A percentile compares a stretch with the other conserved stretches of the same genome.
Conservation (phyloP, 2,113 vertebrate genomes). For the Protobothrops mucrosquamatus region DNA sequence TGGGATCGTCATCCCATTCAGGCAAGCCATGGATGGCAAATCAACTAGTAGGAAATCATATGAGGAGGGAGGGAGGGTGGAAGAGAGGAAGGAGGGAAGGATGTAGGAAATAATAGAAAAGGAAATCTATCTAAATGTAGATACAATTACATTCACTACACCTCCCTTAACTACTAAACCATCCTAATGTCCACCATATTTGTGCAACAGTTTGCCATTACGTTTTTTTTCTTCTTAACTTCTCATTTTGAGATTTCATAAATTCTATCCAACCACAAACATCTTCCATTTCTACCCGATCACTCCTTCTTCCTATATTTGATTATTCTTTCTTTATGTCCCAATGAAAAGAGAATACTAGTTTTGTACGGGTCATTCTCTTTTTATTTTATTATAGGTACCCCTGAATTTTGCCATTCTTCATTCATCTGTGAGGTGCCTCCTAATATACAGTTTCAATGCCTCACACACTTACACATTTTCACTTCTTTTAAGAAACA, state of each 20-base stretch:
- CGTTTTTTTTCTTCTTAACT: not conserved
- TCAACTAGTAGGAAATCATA: too few relatives aligned
- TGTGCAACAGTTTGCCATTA: not conserved
- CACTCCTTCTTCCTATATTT: not conserved
- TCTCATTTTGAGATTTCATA: not conserved
- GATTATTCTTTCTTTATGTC: not conserved
- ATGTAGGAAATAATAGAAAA: not conserved
- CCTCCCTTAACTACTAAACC: not conserved
- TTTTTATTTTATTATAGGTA: too few relatives aligned
- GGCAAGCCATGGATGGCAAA: not conserved
- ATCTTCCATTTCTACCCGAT: too few relatives aligned
- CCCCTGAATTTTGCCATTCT: too few relatives aligned
- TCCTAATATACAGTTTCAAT: not conserved
- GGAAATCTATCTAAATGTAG: not conserved
- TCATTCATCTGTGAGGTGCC: not conserved
- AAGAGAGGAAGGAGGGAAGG: too few relatives aligned
- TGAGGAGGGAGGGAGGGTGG: too few relatives aligned
- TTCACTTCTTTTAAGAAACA: not conserved
- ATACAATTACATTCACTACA: not conserved
- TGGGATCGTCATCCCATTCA: too few relatives aligned
- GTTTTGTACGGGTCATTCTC: too few relatives aligned
- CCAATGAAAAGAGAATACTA: too few relatives aligned
- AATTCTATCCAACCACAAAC: not conserved
- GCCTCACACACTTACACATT: not conserved
- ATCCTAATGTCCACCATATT: not conserved